Evolutionary conservation across 2,888 invertebrate genomes (phyloP), one percentile per base, ranked within the genome.

Genomic region (Philaethria dido): DNA sequence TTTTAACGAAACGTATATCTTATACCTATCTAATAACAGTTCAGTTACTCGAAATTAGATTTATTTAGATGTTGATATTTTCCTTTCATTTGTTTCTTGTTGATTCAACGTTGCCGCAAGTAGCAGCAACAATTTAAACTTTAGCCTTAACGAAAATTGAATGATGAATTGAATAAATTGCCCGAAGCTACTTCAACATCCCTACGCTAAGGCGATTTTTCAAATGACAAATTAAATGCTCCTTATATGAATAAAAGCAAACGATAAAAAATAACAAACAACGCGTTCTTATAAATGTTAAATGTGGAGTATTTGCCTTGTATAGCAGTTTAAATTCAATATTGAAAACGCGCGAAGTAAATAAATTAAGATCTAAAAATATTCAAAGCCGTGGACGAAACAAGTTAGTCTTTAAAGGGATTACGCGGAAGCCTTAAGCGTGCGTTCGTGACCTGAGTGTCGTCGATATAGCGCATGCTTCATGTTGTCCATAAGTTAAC

Each of bases 371-470:
- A 59, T 69, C 69, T 71, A 64, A 72, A 70, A 62, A 66, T 68
- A 69, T 69, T 72, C 59, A 72, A 68, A 69, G 69, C 64, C 60
- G 57, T 64, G 62, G 48, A 62, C 62, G 61, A 64, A 66, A 72
- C 70, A 66, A 66, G 68, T 71, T 63, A 65, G 64, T 70, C 69
- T 71, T 85, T 92, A 92, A 92, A 89, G 85, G 85, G 92, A 92
- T 92, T 92, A 92, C 83, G 79, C 76, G 74, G 92, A 92, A 92
- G 89, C 92, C 92, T 68, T 84, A 87, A 80, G 73, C 64, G 78
- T 88, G 87, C 90, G 91, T 91, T 92, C 92, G 88, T 92, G 92
- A 92, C 92, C 91, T 81, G 89, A 78, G 87, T 87, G 87, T 80
- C 75, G 78, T 80, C 83, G 78, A 84, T 65, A 67, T 69, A 79